These are phyloP conservation scores for Porites cylindrica DNA, from an alignment of 92 coral and sea anemone species.

Conservation along the genomic window DNA sequence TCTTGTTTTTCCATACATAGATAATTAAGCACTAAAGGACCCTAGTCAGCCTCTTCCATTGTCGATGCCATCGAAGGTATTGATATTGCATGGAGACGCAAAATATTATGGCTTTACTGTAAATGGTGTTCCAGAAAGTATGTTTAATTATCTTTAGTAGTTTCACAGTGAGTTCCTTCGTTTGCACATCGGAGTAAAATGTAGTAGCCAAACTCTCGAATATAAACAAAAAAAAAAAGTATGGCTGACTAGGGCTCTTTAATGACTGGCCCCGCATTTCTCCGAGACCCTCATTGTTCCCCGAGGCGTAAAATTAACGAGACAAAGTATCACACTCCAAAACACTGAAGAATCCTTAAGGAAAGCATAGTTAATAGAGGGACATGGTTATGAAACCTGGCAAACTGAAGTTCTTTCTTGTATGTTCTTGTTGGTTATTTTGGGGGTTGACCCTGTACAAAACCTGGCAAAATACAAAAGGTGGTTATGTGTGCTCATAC, in stretches of 20 bases:
- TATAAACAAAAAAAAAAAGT: not conserved
- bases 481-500: slow-evolving; percentile 14
- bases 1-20: too few species aligned
- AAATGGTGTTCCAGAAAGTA: not conserved
- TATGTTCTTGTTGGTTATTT: not conserved
- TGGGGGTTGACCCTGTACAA: slow-evolving; percentile 11
- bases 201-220: not conserved
- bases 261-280: too few species aligned
- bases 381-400: too few species aligned
- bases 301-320: too few species aligned
- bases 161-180: slow-evolving; percentile 3
- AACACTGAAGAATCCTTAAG: too few species aligned
- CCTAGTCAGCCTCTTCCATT: not conserved
- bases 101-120: slow-evolving; percentile 2
- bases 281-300: too few species aligned
- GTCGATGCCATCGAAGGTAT: not conserved
- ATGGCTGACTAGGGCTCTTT: not conserved
- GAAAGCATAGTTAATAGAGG: too few species aligned
- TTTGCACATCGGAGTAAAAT: not conserved
- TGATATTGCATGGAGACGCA: not conserved
- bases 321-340: too few species aligned
- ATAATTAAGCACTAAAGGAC: not conserved
- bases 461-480: slow-evolving; percentile 5
- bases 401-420: too few species aligned
- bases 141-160: slow-evolving; percentile 2